Conservation (phyloP, 2,113 vertebrate species). For the Orthonyx spaldingii region DNA sequence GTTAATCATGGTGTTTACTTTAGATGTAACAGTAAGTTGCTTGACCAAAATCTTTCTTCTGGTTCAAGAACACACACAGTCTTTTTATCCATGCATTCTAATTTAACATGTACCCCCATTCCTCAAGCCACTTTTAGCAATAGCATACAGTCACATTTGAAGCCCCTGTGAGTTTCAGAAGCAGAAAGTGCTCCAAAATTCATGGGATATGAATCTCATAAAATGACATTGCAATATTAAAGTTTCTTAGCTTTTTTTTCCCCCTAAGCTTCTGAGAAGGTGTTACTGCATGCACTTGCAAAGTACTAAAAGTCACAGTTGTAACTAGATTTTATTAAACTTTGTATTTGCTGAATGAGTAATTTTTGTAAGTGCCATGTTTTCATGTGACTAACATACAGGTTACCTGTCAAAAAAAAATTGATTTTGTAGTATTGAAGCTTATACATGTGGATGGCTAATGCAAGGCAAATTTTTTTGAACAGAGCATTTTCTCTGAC, state of each 20-base stretch:
- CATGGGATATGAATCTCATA: neutral
- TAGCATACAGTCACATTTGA: neutral
- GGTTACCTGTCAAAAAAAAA: neutral
- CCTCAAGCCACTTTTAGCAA: neutral
- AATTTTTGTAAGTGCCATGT: neutral
- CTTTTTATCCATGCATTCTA: neutral
- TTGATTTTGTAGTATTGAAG: neutral
- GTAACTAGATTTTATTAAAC: neutral
- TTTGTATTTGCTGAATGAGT: conserved; percentile 4
- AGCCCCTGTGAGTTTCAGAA: neutral
- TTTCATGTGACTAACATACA: neutral
- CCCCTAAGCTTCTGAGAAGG: neutral
- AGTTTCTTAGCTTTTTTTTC: neutral
- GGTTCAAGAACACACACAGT: neutral
- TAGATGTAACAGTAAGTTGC: neutral
- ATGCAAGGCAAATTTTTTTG: neutral
- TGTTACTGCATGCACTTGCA: neutral
- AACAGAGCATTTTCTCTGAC: neutral
- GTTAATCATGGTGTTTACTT: neutral
- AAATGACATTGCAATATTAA: neutral
- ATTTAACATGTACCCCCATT: neutral
- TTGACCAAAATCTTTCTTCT: neutral
- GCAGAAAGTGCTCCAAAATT: neutral
- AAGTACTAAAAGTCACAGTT: neutral
- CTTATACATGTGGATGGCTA: neutral